These are phyloP conservation scores for Adelphocoris suturalis DNA, from an alignment of 2,888 invertebrate species.

Conservation along the genomic window DNA sequence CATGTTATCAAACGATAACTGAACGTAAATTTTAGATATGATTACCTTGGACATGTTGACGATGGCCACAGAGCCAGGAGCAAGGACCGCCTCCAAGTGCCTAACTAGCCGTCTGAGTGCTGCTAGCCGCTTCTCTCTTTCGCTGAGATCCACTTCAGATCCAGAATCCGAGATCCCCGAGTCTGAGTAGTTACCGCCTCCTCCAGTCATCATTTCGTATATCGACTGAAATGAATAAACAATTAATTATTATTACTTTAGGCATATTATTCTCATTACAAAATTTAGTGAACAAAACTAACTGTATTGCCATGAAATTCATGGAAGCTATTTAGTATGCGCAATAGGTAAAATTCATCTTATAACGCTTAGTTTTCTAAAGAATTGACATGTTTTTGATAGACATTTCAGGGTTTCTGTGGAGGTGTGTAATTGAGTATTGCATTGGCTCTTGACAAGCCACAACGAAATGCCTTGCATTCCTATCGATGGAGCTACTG, in stretches of 20 bases:
- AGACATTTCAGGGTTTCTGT: too few relatives aligned
- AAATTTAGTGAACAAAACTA: too few relatives aligned
- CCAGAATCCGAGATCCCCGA: constrained; percentile 90
- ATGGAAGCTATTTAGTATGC: too few relatives aligned
- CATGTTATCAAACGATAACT: too few relatives aligned
- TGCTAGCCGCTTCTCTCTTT: constrained; percentile 85
- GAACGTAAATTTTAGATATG: background rate
- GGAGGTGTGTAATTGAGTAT: too few relatives aligned
- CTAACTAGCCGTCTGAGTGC: constrained; percentile 85
- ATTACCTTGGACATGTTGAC: constrained; percentile 83
- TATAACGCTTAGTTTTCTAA: too few relatives aligned
- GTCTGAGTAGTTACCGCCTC: constrained; percentile 83
- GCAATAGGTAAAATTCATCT: too few relatives aligned
- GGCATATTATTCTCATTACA: background rate
- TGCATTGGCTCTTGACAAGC: too few relatives aligned
- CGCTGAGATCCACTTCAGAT: constrained; percentile 83
- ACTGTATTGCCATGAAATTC: too few relatives aligned
- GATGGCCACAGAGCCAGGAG: constrained; percentile 85
- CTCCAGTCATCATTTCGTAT: constrained; percentile 73
- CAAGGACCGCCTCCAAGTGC: constrained; percentile 84
- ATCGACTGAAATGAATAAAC: constrained; percentile 66
- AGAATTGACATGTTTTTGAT: too few relatives aligned
- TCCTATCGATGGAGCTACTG: too few relatives aligned
- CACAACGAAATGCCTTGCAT: too few relatives aligned
- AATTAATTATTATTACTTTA: background rate